Percentiles rank a stretch among this genome's conserved stretches.
These are phyloP conservation scores for Agonopterix arenella DNA, from an alignment of 2,888 invertebrate species.

Conservation along the genomic window DNA sequence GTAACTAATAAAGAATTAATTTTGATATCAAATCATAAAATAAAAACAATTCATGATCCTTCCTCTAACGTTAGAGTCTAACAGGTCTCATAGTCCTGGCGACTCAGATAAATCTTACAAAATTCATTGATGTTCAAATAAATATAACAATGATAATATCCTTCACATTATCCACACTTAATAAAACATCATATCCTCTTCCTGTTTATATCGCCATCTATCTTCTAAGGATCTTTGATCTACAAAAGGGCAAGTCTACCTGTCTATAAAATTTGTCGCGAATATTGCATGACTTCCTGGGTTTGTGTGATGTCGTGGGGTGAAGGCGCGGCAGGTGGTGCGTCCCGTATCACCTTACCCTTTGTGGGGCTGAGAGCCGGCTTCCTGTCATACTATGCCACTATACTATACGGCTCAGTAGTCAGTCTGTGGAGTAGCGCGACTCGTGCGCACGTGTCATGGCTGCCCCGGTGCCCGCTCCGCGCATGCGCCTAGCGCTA, in stretches of 20 bases:
- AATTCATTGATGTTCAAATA: no score
- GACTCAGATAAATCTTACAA: no score
- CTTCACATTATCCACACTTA: not conserved
- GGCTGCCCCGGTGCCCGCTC: slow-evolving; percentile 53
- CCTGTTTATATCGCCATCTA: slow-evolving; percentile 5
- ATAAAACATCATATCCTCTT: slow-evolving; percentile 10
- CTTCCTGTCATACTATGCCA: slow-evolving; percentile 10
- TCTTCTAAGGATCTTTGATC: not conserved
- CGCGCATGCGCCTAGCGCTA: slow-evolving; percentile 57
- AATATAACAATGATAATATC: no score
- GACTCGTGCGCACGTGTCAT: slow-evolving; percentile 39
- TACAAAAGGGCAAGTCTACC: not conserved
- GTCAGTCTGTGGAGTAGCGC: slow-evolving; percentile 20
- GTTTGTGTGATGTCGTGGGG: not conserved
- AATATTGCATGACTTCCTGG: slow-evolving; percentile 11
- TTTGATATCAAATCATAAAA: no score
- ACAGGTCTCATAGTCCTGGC: no score
- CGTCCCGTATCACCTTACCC: slow-evolving; percentile 30
- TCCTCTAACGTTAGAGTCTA: no score
- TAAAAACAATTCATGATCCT: no score
- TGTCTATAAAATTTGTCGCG: slow-evolving; percentile 14
- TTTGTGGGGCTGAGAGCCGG: slow-evolving; percentile 3
- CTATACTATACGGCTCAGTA: not conserved
- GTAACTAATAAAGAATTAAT: no score
- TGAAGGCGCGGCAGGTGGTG: slow-evolving; percentile 31